Conservation (phyloP, 2,888 invertebrate species). For the Palloptera scutellata region DNA sequence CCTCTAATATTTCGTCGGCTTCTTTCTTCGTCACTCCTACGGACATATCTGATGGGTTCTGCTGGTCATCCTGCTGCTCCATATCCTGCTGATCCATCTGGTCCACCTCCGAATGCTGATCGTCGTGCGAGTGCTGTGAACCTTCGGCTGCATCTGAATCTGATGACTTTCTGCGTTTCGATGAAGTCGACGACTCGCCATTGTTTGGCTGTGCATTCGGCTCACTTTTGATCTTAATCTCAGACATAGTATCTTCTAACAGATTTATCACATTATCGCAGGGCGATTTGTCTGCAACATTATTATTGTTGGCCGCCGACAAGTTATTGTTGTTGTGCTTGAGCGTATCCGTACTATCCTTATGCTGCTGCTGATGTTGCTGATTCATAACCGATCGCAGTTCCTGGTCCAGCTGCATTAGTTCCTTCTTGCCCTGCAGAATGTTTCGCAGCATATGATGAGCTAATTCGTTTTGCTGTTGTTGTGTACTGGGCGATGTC, state of each 20-base stretch:
- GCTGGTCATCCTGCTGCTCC: conserved; percentile 28
- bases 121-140: conserved; percentile 32
- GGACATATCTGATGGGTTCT: conserved; percentile 34
- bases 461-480: conserved; percentile 68
- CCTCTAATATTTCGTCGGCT: conserved; percentile 59
- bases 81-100: conserved; percentile 34
- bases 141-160: conserved; percentile 47
- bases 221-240: conserved; percentile 59
- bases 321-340: conserved; percentile 58
- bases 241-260: conserved; percentile 52
- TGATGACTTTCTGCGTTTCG: conserved; percentile 51
- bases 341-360: conserved; percentile 60
- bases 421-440: conserved; percentile 86
- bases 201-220: conserved; percentile 59
- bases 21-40: conserved; percentile 59
- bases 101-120: conserved; percentile 33
- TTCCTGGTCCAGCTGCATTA: conserved; percentile 77
- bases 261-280: conserved; percentile 63
- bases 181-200: conserved; percentile 36
- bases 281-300: conserved; percentile 50
- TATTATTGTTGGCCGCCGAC: conserved; percentile 51
- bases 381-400: conserved; percentile 68
- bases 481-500: conserved; percentile 48
- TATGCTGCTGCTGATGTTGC: conserved; percentile 57
- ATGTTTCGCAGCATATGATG: conserved; percentile 91